Base-by-base conservation (phyloP, 2,888 invertebrate genomes). In the Orthosia gracilis region DNA sequence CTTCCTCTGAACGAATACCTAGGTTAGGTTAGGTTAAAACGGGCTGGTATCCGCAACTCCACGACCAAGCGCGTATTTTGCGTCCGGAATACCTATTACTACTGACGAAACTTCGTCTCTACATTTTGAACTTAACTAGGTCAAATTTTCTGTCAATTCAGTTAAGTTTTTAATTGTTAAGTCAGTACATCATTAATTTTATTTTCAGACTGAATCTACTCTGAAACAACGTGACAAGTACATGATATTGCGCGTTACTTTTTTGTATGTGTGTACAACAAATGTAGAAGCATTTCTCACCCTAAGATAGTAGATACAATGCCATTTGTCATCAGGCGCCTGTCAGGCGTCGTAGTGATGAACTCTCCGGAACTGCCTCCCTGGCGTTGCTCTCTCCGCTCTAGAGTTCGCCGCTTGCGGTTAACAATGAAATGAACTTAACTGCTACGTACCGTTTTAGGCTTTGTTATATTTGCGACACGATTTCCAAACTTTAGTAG, bases 321-420 rank as follows among this genome's bases (percentile, higher is more conserved):
- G 66, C 69, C 73, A 80, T 80, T 81, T 74, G 74, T 83, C 80
- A 83, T 67, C 52, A 59, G 59, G 52, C 66, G 55, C 23, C 66
- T 79, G 83, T 74, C 80, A 80, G 40, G 45, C 69, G 66, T 57
- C 74, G 47, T 49, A 63, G 74, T 74, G 69, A 79, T 80, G 63
- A 69, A 66, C 62, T 49, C 69, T 59, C 80, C 47, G 47, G 52
- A 69, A 64, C 74, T 55, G 55, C 55, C 69, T 73, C 50, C n/a
- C 47, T 59, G 55, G 45, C 40, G 40, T 52, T 18, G n/a, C 23
- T 59, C 65, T 76, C 57, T n/a, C 21, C 23, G n/a, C n/a, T 55
- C 17, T 76, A 18, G 55, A 63, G 50, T 47, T n/a, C 55, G 13
- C 26, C 31, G 15, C 31, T 77, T 55, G 31, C n/a, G 59, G 50